Conservation (phyloP, 2,888 invertebrate genomes). For the Lathronympha strigana region DNA sequence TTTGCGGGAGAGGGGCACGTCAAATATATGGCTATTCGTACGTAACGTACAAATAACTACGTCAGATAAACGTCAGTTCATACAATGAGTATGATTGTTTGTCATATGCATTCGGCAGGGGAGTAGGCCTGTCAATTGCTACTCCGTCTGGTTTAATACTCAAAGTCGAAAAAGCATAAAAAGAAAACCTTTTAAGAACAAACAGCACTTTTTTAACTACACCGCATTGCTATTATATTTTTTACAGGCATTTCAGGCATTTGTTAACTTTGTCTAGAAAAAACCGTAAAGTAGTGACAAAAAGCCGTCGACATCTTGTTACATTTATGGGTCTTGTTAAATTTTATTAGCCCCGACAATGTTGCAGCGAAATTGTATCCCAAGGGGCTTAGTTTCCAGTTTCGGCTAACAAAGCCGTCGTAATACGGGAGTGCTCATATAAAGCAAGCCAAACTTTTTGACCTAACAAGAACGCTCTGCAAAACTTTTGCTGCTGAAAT, state of each 20-base stretch:
- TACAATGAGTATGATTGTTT: no score
- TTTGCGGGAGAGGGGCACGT: no score
- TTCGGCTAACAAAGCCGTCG: conserved; percentile 35
- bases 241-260: conserved; percentile 5
- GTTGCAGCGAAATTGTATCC: conserved; percentile 40
- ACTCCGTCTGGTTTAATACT: no score
- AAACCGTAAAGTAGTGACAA: conserved; percentile 37
- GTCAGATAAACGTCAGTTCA: no score
- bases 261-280: background rate
- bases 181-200: background rate
- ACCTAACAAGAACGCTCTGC: conserved; percentile 25
- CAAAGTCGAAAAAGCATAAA: no score
- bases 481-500: conserved; percentile 5
- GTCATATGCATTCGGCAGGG: no score
- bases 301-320: conserved; percentile 48
- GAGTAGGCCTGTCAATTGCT: no score
- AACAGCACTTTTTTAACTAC: background rate
- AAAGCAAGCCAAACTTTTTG: conserved; percentile 31
- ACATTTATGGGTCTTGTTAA: conserved; percentile 45
- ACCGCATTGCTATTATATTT: background rate
- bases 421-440: conserved; percentile 23
- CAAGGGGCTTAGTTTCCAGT: conserved; percentile 36
- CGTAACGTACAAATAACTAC: no score
- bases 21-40: no score
- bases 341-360: conserved; percentile 40